A percentile compares a stretch with the other conserved stretches of the same genome.
Conservation (phyloP, 1,140 invertebrate species). For the Brachionus rubens region DNA sequence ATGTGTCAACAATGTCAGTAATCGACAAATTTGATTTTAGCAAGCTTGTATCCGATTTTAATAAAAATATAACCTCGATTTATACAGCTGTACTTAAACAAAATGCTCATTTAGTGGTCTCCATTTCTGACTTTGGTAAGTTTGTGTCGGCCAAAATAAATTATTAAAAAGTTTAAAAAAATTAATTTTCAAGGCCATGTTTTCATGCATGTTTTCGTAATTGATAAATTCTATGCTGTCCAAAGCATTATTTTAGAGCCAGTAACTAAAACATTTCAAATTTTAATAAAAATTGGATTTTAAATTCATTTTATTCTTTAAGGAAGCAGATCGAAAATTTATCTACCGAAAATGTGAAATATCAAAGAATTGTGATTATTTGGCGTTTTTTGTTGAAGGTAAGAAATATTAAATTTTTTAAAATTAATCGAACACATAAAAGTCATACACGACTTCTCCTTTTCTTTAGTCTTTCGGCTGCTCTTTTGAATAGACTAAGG, state of each 20-base stretch:
- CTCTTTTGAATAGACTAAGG: too few relatives aligned
- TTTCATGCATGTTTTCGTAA: constrained; percentile 31
- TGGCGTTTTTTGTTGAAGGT: constrained; percentile 29
- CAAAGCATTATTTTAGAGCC: not conserved
- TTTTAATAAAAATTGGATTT: not conserved
- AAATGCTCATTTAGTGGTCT: not conserved
- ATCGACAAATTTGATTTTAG: constrained; percentile 17
- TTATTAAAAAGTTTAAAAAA: not conserved
- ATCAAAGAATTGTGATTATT: not conserved
- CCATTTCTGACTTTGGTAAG: not conserved
- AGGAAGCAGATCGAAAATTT: constrained; percentile 30
- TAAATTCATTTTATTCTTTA: not conserved
- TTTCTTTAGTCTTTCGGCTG: too few relatives aligned
- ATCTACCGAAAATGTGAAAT: constrained; percentile 34
- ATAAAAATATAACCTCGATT: not conserved
- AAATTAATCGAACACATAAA: too few relatives aligned
- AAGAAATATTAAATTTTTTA: not conserved
- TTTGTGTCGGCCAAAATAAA: not conserved
- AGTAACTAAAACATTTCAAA: not conserved
- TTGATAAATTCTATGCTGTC: not conserved
- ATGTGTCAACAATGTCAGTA: not conserved
- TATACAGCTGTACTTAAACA: not conserved
- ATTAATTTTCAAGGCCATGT: not conserved
- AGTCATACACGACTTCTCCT: too few relatives aligned
- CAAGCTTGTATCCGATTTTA: not conserved